A percentile compares a stretch with the other conserved stretches of the same genome.
These are phyloP conservation scores for Heliopora coerulea DNA, from an alignment of 92 coral and sea anemone species.

Conservation along the genomic window DNA sequence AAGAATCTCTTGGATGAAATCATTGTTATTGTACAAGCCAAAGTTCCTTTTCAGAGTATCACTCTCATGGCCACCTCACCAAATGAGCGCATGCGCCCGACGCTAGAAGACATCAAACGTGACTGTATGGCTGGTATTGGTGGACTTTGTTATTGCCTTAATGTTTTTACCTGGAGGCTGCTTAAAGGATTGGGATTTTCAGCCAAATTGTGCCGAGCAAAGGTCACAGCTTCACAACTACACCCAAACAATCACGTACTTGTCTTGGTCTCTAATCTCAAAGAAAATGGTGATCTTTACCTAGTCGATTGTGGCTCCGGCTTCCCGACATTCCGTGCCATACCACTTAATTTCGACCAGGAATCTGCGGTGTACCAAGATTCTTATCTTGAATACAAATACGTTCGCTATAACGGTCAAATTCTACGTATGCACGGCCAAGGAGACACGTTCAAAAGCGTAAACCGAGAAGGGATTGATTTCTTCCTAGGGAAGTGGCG, in stretches of 20 bases:
- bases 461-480: conserved; percentile 17
- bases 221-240: neutral
- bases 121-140: conserved; percentile 19
- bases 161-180: conserved; percentile 5
- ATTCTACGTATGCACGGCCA: conserved; percentile 25
- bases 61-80: conserved; percentile 7
- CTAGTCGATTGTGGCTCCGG: conserved; percentile 27
- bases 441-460: conserved; percentile 24
- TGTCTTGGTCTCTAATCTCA: neutral
- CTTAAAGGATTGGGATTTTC: conserved; percentile 20
- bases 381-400: conserved; percentile 26
- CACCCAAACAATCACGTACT: conserved; percentile 14
- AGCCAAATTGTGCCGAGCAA: neutral
- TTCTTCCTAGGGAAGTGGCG: conserved; percentile 13
- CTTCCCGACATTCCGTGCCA: conserved; percentile 12
- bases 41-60: conserved; percentile 10
- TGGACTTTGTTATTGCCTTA: conserved; percentile 3
- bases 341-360: conserved; percentile 17
- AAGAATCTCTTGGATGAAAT: conserved; percentile 21
- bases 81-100: neutral
- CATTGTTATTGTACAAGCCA: neutral
- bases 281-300: conserved; percentile 15
- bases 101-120: neutral
- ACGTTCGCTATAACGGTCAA: conserved; percentile 7
- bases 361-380: conserved; percentile 20